Evolutionary conservation across 2,113 vertebrate genomes (phyloP), one percentile per base, ranked within the genome.

Genomic region (Aspiorhynchus laticeps): DNA sequence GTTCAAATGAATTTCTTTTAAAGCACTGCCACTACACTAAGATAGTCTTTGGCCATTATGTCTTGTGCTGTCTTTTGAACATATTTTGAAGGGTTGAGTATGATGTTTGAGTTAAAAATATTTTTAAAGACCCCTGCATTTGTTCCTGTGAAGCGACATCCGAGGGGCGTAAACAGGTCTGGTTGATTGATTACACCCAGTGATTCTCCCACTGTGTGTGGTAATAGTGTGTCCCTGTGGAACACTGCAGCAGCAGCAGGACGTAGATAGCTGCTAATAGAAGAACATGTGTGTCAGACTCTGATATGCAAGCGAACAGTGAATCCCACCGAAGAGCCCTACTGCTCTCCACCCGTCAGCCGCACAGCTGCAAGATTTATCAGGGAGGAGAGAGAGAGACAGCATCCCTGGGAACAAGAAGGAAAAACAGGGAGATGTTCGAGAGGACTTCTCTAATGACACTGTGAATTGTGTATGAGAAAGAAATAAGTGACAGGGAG

Each of bases 211-310:
- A 65, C 59, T 81, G 59, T 65, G 24, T 65, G 80, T 65, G 38
- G 26, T 81, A 80, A 81, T 81, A 81, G 15, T 65, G 56, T 53
- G 24, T 36, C 24, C 24, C 24, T 1, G 59, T 26, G 14, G 79
- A 63, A 81, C 43, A 43, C 24, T 1, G 7, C 28, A 2, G 19
- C 48, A 74, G 24, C 82, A 43, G 48, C 83, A 75, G 83, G 83
- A 75, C 33, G 11, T n/a, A 75, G 69, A 75, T 73, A 24, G 33
- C 71, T 84, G 51, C 61, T 67, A 51, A 78, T 86, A 65, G 14
- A 28, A 67, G n/a, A 78, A 46, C 33, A 41, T 67, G 31, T 46
- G 63, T 63, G 31, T n/a, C 46, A 75, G 31, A 53, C 31, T 71
- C 11, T 48, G 41, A 78, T 51, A 56, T 48, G 56, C 28, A 26